phyloP scores from a whole-genome alignment of 2,797 vertebrate species.

The Mallotus villosus region DNA sequence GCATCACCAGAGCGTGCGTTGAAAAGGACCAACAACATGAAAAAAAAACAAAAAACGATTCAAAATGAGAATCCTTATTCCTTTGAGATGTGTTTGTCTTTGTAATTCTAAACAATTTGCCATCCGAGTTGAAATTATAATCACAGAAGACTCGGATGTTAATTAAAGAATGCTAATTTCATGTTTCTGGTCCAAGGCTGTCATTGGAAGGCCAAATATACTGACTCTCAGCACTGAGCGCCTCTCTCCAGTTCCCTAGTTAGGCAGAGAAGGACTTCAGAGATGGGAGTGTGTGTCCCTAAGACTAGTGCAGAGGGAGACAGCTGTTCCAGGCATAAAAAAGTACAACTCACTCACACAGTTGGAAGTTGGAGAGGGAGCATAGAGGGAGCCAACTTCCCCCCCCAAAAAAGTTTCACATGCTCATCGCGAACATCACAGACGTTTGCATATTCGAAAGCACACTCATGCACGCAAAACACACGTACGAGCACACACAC shows the following conservation, averaged over 20 bases:
- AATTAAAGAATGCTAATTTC: slow-evolving; percentile 80
- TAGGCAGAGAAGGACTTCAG: not conserved
- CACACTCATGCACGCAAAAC: not conserved
- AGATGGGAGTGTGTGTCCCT: no score
- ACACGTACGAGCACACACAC: slow-evolving; percentile 6
- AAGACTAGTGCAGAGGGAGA: not conserved
- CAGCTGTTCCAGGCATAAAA: not conserved
- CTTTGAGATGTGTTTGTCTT: slow-evolving; percentile 62
- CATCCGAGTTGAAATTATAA: slow-evolving; percentile 62
- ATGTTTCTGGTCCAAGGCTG: slow-evolving; percentile 74
- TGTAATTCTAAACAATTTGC: slow-evolving; percentile 61
- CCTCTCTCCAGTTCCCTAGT: not conserved
- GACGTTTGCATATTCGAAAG: slow-evolving; percentile 45
- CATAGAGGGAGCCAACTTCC: not conserved
- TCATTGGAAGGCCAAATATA: slow-evolving; percentile 63
- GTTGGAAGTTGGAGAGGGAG: no score
- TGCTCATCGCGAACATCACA: no score
- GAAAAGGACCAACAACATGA: not conserved
- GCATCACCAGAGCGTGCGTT: not conserved
- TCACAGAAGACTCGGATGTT: slow-evolving; percentile 69
- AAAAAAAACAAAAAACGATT: slow-evolving; percentile 38
- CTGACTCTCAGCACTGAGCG: not conserved
- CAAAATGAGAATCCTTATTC: slow-evolving; percentile 26
- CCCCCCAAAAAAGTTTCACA: not conserved
- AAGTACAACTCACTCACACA: not conserved